Percentiles rank a stretch among this genome's conserved stretches.
phyloP scores from a whole-genome alignment of 2,797 vertebrate genomes.

The Mormyrus hasselquistii region DNA sequence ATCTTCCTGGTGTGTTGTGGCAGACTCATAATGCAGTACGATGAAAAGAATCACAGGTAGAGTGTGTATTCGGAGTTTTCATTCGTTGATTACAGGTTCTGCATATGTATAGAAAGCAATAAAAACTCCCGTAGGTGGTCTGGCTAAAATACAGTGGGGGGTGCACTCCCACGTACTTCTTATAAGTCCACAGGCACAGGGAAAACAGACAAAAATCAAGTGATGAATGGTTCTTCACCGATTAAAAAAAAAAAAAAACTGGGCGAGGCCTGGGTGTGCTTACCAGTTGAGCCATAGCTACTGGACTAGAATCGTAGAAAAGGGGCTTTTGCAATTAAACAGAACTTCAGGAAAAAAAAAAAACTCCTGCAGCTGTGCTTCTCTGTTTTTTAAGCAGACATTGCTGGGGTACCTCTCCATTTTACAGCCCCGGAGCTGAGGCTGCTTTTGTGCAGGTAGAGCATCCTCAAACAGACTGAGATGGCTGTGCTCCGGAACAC shows the following conservation, averaged over 20 bases:
- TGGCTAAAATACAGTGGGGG: neutral
- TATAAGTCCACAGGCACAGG: neutral
- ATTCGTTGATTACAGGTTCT: neutral
- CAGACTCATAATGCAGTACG: neutral
- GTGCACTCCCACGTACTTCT: neutral
- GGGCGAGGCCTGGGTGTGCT: neutral
- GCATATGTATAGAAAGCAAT: neutral
- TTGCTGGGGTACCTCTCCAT: neutral
- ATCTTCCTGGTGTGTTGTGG: neutral
- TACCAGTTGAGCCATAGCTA: neutral
- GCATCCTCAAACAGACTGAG: neutral
- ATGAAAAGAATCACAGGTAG: neutral
- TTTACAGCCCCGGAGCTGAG: neutral
- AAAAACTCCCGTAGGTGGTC: neutral
- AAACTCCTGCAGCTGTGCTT: neutral
- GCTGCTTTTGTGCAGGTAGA: neutral
- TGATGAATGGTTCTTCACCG: neutral
- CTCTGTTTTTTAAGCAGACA: neutral
- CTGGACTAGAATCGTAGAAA: neutral
- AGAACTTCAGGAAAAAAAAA: neutral
- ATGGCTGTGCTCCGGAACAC: neutral
- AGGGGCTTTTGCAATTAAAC: neutral
- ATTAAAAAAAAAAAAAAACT: neutral
- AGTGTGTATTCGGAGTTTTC: neutral
- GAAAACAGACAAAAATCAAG: neutral